These are phyloP conservation scores for Columba livia DNA, from an alignment of 2,113 vertebrate species.

Conservation along the genomic window DNA sequence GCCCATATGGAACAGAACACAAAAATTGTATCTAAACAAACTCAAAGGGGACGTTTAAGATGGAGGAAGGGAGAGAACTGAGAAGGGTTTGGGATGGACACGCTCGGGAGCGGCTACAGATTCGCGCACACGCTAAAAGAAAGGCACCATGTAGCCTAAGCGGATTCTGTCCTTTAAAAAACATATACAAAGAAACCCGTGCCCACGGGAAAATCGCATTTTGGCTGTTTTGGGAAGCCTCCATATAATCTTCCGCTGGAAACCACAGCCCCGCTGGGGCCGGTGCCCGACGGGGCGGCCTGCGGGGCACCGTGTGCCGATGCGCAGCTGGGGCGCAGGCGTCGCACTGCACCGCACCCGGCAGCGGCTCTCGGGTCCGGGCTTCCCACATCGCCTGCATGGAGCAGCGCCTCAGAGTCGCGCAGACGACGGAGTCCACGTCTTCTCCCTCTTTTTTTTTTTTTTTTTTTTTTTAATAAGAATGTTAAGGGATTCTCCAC, in stretches of 20 bases:
- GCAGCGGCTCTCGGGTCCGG: not conserved
- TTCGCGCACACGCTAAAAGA: not conserved
- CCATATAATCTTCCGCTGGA: not conserved
- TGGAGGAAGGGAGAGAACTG: rapidly evolving
- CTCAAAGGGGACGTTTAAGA: not conserved
- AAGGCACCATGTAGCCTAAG: not conserved
- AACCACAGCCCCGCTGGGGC: not conserved
- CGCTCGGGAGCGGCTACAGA: rapidly evolving
- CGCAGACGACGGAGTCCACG: no score
- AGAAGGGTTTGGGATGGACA: not conserved
- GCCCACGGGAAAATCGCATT: not conserved
- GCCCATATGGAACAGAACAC: not conserved
- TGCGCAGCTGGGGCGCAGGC: not conserved
- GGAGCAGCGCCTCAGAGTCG: not conserved
- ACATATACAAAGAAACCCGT: not conserved
- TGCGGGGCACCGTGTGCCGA: not conserved
- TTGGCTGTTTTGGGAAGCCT: not conserved
- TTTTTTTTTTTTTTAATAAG: not conserved
- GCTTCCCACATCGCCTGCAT: not conserved
- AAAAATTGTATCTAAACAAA: not conserved
- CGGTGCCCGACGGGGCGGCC: not conserved
- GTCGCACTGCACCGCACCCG: not conserved
- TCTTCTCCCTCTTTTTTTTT: rapidly evolving
- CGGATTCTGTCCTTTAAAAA: not conserved
- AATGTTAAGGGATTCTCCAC: no score